phyloP scores from a whole-genome alignment of 64 coral and sea anemone species.

The Actinia tenebrosa region DNA sequence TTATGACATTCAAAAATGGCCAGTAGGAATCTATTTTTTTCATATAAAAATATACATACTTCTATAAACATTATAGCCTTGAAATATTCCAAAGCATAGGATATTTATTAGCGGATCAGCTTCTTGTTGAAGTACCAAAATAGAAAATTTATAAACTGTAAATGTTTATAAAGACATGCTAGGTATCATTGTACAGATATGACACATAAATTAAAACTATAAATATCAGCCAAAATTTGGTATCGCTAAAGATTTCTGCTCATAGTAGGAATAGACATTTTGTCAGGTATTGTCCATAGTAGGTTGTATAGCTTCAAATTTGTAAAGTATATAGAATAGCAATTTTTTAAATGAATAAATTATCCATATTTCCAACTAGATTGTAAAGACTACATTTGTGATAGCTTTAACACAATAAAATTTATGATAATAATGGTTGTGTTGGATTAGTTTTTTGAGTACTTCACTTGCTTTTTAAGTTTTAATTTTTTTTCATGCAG shows the following conservation, averaged over 20 bases:
- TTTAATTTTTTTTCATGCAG: neutral
- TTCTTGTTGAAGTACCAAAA: neutral
- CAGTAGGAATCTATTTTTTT: slow-evolving; percentile 11
- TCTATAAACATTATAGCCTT: neutral
- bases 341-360: slow-evolving; percentile 5
- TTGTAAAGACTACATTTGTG: neutral
- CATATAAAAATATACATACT: neutral
- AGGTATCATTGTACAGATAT: neutral
- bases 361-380: slow-evolving; percentile 2
- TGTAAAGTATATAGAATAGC: neutral
- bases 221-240: neutral
- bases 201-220: neutral
- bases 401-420: slow-evolving; percentile 7
- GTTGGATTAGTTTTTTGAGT: no score
- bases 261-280: neutral
- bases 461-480: neutral
- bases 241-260: neutral
- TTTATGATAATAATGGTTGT: neutral
- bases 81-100: neutral
- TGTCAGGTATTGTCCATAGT: neutral
- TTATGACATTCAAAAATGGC: neutral
- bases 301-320: slow-evolving; percentile 5
- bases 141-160: neutral
- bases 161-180: neutral
- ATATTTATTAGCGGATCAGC: neutral